phyloP scores from a whole-genome alignment of 2,797 vertebrate species.

The Sarcophilus harrisii region DNA sequence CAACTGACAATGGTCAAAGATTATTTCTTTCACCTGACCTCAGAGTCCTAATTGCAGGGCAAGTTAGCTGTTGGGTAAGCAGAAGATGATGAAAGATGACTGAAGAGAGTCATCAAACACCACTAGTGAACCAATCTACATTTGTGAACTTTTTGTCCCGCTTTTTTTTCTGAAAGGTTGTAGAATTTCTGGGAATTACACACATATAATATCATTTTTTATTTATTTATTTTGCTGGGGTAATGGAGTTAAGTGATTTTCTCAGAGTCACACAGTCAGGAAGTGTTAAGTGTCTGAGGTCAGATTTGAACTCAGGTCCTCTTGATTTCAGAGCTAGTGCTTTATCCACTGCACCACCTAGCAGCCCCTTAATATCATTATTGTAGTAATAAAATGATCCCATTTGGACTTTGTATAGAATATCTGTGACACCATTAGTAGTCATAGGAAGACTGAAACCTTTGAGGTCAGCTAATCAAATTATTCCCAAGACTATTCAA shows the following conservation, averaged over 20 bases:
- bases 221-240: no score
- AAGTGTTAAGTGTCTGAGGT: no score
- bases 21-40: background rate
- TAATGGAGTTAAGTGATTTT: no score
- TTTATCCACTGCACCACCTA: no score
- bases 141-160: background rate
- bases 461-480: background rate
- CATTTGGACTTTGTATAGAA: background rate
- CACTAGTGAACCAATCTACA: background rate
- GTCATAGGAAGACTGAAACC: no score
- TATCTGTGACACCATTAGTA: background rate
- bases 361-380: background rate
- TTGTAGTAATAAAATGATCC: background rate
- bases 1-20: slow-evolving; percentile 7
- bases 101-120: background rate
- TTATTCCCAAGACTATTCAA: background rate
- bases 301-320: no score
- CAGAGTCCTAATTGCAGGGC: background rate
- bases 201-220: background rate
- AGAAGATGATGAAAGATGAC: background rate
- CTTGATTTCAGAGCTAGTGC: no score
- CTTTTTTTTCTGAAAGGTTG: background rate
- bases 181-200: background rate
- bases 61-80: background rate
- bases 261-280: no score